Percentiles rank a stretch among this genome's conserved stretches.
Evolutionary conservation across 1,140 invertebrate genomes (phyloP).

Genomic region (Coptotermes formosanus): DNA sequence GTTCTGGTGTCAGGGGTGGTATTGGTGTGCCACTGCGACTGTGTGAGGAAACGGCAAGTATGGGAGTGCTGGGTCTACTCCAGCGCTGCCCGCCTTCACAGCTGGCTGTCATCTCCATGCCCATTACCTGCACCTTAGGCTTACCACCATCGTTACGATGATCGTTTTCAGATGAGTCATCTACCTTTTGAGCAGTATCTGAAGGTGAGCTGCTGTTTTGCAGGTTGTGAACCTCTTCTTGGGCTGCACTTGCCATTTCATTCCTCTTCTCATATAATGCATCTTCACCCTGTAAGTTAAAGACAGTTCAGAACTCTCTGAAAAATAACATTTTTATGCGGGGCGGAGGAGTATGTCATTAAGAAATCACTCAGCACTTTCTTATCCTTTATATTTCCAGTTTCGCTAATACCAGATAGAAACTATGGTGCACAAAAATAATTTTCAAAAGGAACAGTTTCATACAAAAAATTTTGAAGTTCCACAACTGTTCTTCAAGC

Average conservation of each 20-base stretch:
- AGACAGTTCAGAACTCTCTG: not conserved
- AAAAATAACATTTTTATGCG: not conserved
- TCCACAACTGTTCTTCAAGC: too few relatives aligned
- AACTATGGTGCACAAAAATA: too few relatives aligned
- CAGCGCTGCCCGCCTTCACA: slow-evolving; percentile 69
- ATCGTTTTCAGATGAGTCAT: not conserved
- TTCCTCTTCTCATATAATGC: not conserved
- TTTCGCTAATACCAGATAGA: too few relatives aligned
- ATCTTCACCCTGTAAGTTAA: not conserved
- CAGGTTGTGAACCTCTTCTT: not conserved
- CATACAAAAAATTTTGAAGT: too few relatives aligned
- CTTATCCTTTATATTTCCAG: too few relatives aligned
- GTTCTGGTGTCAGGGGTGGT: slow-evolving; percentile 47
- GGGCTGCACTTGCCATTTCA: not conserved
- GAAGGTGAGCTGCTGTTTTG: not conserved
- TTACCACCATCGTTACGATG: not conserved
- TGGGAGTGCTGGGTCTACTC: slow-evolving; percentile 58
- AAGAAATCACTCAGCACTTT: too few relatives aligned
- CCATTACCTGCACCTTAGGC: slow-evolving; percentile 63
- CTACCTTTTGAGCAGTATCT: not conserved
- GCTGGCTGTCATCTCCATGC: slow-evolving; percentile 77
- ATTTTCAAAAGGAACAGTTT: too few relatives aligned
- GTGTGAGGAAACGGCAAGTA: slow-evolving; percentile 43
- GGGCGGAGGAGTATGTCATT: too few relatives aligned
- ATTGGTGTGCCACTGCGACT: slow-evolving; percentile 35